Evolutionary conservation across 23 tunicate species (phyloP).

Genomic region (Pegea sp.): DNA sequence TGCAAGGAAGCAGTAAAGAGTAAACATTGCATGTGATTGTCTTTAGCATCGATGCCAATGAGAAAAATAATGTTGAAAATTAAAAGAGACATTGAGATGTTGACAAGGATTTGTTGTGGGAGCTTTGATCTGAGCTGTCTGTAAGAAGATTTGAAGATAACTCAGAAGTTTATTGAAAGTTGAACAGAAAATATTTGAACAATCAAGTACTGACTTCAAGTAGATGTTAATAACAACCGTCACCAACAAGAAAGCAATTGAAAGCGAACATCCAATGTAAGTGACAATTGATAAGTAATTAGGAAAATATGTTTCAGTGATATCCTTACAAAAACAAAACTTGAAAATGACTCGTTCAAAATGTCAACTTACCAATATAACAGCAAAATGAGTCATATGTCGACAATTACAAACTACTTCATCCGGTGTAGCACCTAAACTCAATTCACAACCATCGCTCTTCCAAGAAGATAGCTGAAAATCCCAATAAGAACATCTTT

Average conservation of each 20-base stretch:
- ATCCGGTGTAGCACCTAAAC: too few species aligned
- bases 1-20: constrained; percentile 28
- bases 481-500: too few species aligned
- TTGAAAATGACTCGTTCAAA: not conserved
- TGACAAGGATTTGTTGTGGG: constrained; percentile 42
- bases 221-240: constrained; percentile 30
- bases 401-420: constrained; percentile 63
- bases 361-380: constrained; percentile 32
- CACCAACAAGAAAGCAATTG: constrained; percentile 29
- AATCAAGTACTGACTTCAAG: constrained; percentile 33
- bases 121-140: constrained; percentile 49
- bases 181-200: not conserved
- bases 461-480: too few species aligned
- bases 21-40: constrained; percentile 15
- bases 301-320: constrained; percentile 28
- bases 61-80: constrained; percentile 28
- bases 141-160: constrained; percentile 3
- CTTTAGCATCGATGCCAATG: constrained; percentile 37
- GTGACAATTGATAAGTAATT: constrained; percentile 31
- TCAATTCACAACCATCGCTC: too few species aligned
- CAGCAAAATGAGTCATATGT: constrained; percentile 74
- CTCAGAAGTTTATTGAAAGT: not conserved
- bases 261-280: constrained; percentile 32
- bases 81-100: constrained; percentile 26
- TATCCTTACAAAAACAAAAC: constrained; percentile 18